Evolutionary conservation across 2,888 invertebrate genomes (phyloP).

Genomic region (Uropetala carovei): DNA sequence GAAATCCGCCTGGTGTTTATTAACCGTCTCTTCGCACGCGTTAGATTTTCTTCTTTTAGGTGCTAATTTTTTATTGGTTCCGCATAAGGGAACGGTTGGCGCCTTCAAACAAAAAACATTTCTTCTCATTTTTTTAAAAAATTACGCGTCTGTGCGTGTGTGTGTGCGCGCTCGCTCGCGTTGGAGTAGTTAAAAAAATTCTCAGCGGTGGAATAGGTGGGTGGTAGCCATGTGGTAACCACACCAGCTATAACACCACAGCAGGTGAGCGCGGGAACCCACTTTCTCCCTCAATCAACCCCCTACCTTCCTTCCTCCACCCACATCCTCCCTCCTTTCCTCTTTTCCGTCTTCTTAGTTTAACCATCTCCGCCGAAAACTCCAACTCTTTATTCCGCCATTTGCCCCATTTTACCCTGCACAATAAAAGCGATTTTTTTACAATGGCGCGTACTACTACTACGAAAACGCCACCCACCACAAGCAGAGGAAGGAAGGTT

Average conservation of each 20-base stretch:
- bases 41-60: too few species aligned
- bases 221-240: conserved; percentile 35
- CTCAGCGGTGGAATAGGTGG: neutral
- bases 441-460: neutral
- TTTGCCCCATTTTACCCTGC: too few species aligned
- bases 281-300: too few species aligned
- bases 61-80: too few species aligned
- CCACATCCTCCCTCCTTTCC: neutral
- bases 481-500: neutral
- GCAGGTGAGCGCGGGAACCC: conserved; percentile 58
- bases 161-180: conserved; percentile 5
- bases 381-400: too few species aligned
- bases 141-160: neutral
- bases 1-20: too few species aligned
- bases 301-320: too few species aligned
- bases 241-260: conserved; percentile 16
- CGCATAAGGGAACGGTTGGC: neutral
- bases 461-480: neutral
- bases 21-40: too few species aligned
- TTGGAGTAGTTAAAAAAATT: neutral
- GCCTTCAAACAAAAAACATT: neutral
- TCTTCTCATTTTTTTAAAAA: neutral
- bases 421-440: too few species aligned
- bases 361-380: too few species aligned
- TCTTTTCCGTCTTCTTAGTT: conserved; percentile 1